phyloP scores from a whole-genome alignment of 2,113 vertebrate genomes.

The Apaloderma vittatum region DNA sequence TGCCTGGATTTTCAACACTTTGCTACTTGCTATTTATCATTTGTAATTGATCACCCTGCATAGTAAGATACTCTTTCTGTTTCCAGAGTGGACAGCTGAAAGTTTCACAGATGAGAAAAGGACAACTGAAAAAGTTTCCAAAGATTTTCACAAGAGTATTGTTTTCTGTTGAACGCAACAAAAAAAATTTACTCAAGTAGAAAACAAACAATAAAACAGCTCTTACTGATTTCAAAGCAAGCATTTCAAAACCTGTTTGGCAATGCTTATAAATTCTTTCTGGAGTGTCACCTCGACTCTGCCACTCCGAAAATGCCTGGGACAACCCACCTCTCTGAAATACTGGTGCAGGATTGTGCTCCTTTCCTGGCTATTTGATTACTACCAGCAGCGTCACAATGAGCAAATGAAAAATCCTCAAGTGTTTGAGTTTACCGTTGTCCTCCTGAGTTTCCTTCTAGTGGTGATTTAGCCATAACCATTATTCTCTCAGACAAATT shows the following conservation, averaged over 20 bases:
- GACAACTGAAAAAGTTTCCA: neutral
- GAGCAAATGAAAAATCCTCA: neutral
- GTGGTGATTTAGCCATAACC: neutral
- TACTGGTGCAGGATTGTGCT: neutral
- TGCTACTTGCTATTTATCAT: slow-evolving; percentile 32
- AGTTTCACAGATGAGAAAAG: neutral
- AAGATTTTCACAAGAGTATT: neutral
- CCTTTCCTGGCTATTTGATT: slow-evolving; percentile 22
- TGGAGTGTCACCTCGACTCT: neutral
- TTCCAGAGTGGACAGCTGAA: neutral
- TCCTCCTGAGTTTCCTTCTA: slow-evolving; percentile 19
- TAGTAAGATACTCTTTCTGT: neutral
- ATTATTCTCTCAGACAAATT: slow-evolving; percentile 23
- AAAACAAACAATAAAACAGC: neutral
- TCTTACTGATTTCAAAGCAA: neutral
- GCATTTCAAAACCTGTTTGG: neutral
- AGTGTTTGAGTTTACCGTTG: neutral
- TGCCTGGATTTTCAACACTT: slow-evolving; percentile 54
- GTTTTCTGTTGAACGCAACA: neutral
- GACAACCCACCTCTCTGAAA: neutral
- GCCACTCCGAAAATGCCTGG: neutral
- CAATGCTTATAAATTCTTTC: neutral
- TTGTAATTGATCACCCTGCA: slow-evolving; percentile 2
- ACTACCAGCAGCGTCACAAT: slow-evolving; percentile 35
- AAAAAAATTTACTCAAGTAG: neutral